Conservation (phyloP, 2,113 vertebrate genomes). For the Tupaia chinensis region DNA sequence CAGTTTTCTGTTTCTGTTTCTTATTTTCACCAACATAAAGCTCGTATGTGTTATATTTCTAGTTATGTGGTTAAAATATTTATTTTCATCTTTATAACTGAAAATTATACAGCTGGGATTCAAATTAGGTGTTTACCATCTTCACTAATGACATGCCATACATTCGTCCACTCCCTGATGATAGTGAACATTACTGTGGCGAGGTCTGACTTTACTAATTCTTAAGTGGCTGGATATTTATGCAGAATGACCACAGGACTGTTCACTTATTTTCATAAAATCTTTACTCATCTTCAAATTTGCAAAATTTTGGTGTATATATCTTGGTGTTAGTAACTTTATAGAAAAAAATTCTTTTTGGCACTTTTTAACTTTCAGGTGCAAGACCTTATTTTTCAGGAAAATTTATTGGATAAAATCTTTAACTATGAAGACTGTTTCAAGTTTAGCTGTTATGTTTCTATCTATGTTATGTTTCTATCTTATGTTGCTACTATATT, state of each 20-base stretch:
- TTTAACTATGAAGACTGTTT: not conserved
- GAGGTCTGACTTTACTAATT: not conserved
- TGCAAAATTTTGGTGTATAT: not conserved
- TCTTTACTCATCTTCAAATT: not conserved
- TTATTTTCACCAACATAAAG: not conserved
- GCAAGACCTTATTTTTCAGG: not conserved
- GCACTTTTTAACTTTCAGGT: not conserved
- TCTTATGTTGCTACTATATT: not conserved
- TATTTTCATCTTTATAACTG: not conserved
- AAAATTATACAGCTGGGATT: not conserved
- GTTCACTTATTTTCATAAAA: not conserved
- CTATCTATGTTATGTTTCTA: not conserved
- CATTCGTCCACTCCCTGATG: not conserved
- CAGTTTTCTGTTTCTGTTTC: not conserved
- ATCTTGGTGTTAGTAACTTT: not conserved
- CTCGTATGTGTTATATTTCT: not conserved
- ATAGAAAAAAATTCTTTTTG: not conserved
- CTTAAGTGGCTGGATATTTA: not conserved
- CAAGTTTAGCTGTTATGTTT: not conserved
- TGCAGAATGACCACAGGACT: not conserved
- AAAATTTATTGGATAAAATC: not conserved
- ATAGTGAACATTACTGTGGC: not conserved
- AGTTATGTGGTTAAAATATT: not conserved
- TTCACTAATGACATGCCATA: not conserved
- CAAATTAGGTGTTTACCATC: not conserved